Evolutionary conservation across 2,797 vertebrate genomes (phyloP).

Genomic region (Rousettus madagascariensis): DNA sequence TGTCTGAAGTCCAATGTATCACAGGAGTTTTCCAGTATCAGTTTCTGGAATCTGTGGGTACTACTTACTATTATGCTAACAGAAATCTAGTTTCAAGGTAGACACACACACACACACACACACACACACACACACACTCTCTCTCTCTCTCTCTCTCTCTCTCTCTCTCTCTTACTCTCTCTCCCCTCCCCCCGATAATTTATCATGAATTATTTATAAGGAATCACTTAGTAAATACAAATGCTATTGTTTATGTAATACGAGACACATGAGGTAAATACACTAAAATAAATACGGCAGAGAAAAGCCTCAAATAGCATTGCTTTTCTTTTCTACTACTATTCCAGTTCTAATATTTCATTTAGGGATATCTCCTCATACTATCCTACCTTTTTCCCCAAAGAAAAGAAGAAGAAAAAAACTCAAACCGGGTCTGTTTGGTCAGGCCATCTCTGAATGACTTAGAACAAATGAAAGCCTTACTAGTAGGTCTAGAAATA

Average conservation of each 20-base stretch:
- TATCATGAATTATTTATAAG: constrained; percentile 52
- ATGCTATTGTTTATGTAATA: constrained; percentile 68
- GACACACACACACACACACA: background rate
- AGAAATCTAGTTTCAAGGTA: constrained; percentile 48
- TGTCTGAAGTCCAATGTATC: background rate
- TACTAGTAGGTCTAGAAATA: constrained; percentile 63
- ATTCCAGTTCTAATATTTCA: constrained; percentile 73
- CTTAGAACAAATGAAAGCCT: background rate
- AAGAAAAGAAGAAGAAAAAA: constrained; percentile 38
- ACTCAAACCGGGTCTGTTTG: constrained; percentile 51
- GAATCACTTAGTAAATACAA: constrained; percentile 64
- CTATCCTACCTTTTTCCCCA: constrained; percentile 55
- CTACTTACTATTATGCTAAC: background rate
- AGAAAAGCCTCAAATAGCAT: constrained; percentile 70
- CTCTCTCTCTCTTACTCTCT: no score
- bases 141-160: no score
- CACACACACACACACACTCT: no score
- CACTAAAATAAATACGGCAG: constrained; percentile 75
- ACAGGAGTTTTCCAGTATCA: background rate
- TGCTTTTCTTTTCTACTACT: constrained; percentile 65
- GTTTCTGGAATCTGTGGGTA: constrained; percentile 13
- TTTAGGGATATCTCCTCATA: constrained; percentile 66
- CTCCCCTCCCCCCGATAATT: background rate
- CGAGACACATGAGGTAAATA: constrained; percentile 66
- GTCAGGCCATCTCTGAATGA: constrained; percentile 62